Base-by-base conservation (phyloP, 1,140 invertebrate genomes). In the Lepidotrigona ventralis region DNA sequence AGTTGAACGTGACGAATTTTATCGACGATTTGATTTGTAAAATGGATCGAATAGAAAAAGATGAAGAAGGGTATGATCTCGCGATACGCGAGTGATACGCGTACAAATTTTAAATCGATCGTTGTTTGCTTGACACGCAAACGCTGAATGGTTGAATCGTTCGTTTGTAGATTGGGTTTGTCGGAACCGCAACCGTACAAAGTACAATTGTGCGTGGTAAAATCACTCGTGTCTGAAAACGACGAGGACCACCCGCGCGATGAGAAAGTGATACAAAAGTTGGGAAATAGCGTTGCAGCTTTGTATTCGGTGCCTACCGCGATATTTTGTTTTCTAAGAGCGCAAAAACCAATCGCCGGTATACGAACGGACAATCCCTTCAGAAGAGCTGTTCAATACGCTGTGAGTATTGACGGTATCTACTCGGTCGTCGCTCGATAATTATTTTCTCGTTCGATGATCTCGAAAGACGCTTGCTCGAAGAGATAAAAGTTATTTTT, bases 261-360 rank as follows among this genome's bases (percentile, higher is more conserved):
- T 66, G 93, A 95, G 74, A 95, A 95, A 89, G 94, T 97, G 21
- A 92, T 95, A 64, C 89, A 94, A 46, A 86, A 92, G 71, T 91
- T 97, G 60, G 97, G 97, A 14, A 95, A 96, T 91, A 93, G 94
- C 83, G 94, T 97, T 9, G 93, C 94, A 76, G 97, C 97, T 14
- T 89, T 96, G 53, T 94, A 96, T 87, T 97, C 97, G 4, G 97
- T 98, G 12, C 97, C 97, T 15, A 97, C 97, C 64, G 97, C 97
- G 46, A 95, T 98, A 83, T 98, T 95, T 92, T 96, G 95, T 86
- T 97, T 97, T 92, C 90, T 98, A 23, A 94, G 95, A 89, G 95
- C 96, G 19, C 93, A 95, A 84, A 94, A 95, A 83, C 93, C 95
- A 53, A 95, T 97, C 72, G 87, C 93, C 17, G 93, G 92, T 29